Evolutionary conservation across 2,113 vertebrate species (phyloP), one percentile per base, ranked within the genome.

Genomic region (Ranitomeya imitator): DNA sequence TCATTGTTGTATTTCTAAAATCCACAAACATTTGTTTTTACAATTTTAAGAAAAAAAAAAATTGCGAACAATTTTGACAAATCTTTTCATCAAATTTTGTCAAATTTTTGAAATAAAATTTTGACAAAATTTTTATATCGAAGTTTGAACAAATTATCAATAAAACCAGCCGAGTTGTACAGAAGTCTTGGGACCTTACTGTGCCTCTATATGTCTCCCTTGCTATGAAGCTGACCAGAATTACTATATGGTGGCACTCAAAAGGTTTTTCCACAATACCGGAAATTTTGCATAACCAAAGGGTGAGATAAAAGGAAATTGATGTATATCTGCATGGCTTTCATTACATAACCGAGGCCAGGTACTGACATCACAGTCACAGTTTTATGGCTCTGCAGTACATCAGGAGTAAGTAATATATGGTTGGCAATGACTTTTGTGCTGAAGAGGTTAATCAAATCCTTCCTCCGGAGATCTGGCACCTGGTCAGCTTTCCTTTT

Each of bases 1-100:
- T 99, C 98, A 19, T 99, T 99, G 89, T 97, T 99, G 85, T 99
- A 99, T 90, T 99, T 99, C 98, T 99, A 93, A n/a, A 94, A 93
- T 55, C 87, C 21, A 93, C 55, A 83, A 31, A 90, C 51, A 89
- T 15, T 59, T 23, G 63, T 18, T 14, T 31, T 31, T 31, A 31
- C 26, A 31, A 31, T 31, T 31, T 31, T 2, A 31, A 2, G 26
- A 31, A 31, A 31, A n/a, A 63, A 15, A 63, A 63, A 21, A 19
- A 4, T 23, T 73, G 23, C 0, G 5, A 31, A 71, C 31, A 71
- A 71, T 37, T 31, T 15, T 71, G 23, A 15, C n/a, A n/a, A 69
- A 31, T 31, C 26, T 31, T 31, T 31, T 31, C 1, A 31, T 31
- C 26, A 31, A 71, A 31, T 71, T 71, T 71, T 14, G 55, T 7